Percentiles rank a stretch among this genome's conserved stretches.
Evolutionary conservation across 2,797 vertebrate genomes (phyloP).

Genomic region (Mormyrops boulengeri): DNA sequence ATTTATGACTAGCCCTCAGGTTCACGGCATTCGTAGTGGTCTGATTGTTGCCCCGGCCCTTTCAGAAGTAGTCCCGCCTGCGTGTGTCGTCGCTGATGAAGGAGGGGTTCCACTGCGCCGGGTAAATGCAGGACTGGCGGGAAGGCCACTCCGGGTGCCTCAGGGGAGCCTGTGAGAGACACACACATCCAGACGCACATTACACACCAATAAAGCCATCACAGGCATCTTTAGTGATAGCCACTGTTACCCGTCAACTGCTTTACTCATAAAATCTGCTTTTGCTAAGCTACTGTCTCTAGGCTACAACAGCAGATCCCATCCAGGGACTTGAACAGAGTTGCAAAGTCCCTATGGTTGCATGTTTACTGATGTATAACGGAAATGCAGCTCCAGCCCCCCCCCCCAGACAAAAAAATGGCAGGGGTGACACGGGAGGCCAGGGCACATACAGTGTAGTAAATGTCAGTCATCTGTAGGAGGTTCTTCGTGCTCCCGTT

Average conservation of each 20-base stretch:
- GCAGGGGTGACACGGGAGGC: not conserved
- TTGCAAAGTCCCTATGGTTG: not conserved
- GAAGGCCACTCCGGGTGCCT: constrained; percentile 72
- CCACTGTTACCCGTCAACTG: not conserved
- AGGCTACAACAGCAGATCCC: not conserved
- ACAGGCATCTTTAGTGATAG: not conserved
- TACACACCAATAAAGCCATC: not conserved
- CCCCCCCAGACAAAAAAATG: not conserved
- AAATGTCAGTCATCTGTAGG: constrained; percentile 93
- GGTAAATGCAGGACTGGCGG: constrained; percentile 95
- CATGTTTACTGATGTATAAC: not conserved
- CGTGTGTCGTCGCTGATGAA: constrained; percentile 91
- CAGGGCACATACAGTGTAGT: constrained; percentile 76
- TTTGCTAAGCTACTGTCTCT: not conserved
- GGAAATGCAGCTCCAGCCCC: not conserved
- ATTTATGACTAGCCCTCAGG: not conserved
- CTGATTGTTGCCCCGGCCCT: not conserved
- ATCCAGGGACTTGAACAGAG: not conserved
- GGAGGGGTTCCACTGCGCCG: constrained; percentile 91
- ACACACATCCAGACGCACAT: constrained; percentile 17
- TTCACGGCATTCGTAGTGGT: not conserved
- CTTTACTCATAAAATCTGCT: not conserved
- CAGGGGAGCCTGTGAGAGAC: constrained; percentile 68
- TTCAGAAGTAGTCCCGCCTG: constrained; percentile 92
- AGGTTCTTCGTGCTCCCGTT: constrained; percentile 98